Conservation (phyloP, 2,113 vertebrate genomes). For the Vireo altiloquus region DNA sequence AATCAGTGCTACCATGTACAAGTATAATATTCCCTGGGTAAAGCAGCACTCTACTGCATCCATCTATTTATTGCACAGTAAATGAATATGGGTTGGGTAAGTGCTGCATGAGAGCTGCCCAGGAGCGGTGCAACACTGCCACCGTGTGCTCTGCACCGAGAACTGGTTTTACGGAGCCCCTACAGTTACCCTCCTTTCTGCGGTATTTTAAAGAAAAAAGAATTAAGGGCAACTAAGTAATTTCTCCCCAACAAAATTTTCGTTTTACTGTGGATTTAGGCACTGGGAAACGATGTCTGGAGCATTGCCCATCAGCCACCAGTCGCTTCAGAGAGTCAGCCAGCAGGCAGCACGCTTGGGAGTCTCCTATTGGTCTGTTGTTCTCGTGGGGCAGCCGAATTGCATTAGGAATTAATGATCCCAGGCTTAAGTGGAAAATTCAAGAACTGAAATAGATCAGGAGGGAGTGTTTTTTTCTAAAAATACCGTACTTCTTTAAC, state of each 20-base stretch:
- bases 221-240: not conserved
- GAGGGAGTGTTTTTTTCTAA: not conserved
- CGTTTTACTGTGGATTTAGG: not conserved
- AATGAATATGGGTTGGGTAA: not conserved
- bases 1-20: constrained; percentile 42
- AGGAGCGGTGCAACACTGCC: constrained; percentile 65
- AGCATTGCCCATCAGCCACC: not conserved
- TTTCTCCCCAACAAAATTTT: not conserved
- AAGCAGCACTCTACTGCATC: constrained; percentile 39
- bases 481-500: not conserved
- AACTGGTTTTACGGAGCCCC: not conserved
- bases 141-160: not conserved
- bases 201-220: not conserved
- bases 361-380: not conserved
- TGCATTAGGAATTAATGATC: not conserved
- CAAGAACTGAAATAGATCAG: not conserved
- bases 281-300: not conserved
- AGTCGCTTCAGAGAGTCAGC: not conserved
- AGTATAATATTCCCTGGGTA: constrained; percentile 51
- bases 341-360: not conserved
- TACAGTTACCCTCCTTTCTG: not conserved
- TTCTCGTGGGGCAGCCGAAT: not conserved
- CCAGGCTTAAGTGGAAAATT: not conserved
- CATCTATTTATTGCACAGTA: constrained; percentile 48
- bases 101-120: not conserved